Evolutionary conservation across 2,113 vertebrate species (phyloP).

Genomic region (Gambusia affinis): DNA sequence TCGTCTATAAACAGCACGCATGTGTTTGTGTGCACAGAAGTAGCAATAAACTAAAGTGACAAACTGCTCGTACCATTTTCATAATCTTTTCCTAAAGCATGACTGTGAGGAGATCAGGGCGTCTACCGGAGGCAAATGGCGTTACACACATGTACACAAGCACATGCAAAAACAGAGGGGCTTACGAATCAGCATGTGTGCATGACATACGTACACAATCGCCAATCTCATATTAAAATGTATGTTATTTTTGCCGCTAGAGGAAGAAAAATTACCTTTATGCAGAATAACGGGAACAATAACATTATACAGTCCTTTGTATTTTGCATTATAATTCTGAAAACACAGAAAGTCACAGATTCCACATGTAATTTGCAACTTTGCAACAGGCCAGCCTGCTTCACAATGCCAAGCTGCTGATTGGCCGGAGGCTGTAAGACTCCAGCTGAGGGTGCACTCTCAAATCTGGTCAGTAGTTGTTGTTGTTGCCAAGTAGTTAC

Average conservation of each 20-base stretch:
- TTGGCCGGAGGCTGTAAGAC: conserved; percentile 1
- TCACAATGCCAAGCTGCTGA: conserved; percentile 41
- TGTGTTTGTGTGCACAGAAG: conserved; percentile 6
- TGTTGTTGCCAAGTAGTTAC: not conserved
- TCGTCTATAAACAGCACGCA: conserved; percentile 2
- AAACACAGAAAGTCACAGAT: not conserved
- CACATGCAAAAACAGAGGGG: conserved; percentile 7
- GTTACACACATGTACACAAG: conserved; percentile 3
- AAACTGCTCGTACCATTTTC: conserved; percentile 41
- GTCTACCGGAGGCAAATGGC: conserved; percentile 36
- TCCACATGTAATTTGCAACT: conserved; percentile 29
- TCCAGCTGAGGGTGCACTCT: not conserved
- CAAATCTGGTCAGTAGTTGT: not conserved
- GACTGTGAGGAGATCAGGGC: conserved; percentile 50
- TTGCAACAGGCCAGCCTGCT: not conserved
- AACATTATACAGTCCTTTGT: not conserved
- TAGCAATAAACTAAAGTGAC: conserved; percentile 48
- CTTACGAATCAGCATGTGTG: not conserved
- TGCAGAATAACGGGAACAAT: not conserved
- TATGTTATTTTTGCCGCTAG: not conserved
- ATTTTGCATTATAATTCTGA: too few relatives aligned
- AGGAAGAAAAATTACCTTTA: not conserved
- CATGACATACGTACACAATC: not conserved
- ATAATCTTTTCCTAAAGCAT: conserved; percentile 60
- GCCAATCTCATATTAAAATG: not conserved